Conservation (phyloP, 2,888 invertebrate species). For the Drosophila affinis region DNA sequence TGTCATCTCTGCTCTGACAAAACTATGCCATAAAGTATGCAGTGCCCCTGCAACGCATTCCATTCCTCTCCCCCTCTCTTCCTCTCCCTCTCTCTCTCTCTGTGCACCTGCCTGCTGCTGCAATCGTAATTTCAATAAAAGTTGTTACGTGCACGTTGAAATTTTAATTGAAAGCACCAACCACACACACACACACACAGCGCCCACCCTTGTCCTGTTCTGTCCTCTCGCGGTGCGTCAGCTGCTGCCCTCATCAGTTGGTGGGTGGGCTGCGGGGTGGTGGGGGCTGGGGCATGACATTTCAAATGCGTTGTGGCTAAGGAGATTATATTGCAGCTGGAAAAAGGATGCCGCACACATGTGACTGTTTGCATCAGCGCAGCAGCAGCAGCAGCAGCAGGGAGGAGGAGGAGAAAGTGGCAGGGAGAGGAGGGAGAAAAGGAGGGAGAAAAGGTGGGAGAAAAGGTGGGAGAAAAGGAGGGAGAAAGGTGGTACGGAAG, state of each 20-base stretch:
- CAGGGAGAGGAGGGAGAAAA: background rate
- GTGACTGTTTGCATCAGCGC: conserved; percentile 28
- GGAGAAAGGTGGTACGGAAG: no score
- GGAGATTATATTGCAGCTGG: conserved; percentile 48
- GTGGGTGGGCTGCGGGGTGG: conserved; percentile 27
- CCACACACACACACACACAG: conserved; percentile 28
- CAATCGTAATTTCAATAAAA: conserved; percentile 79
- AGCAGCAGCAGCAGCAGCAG: conserved; percentile 9
- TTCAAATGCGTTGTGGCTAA: conserved; percentile 46
- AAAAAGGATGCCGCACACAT: conserved; percentile 27
- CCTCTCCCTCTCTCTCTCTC: background rate
- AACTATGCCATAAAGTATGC: conserved; percentile 62
- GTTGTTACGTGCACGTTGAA: conserved; percentile 77
- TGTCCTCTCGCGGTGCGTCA: conserved; percentile 51
- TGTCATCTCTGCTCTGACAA: conserved; percentile 34
- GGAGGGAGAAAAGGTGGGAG: background rate
- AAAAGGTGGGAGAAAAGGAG: background rate
- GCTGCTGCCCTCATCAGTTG: conserved; percentile 64
- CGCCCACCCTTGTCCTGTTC: conserved; percentile 31
- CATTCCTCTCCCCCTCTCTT: conserved; percentile 18
- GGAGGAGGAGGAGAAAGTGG: no score
- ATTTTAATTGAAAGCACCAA: conserved; percentile 80
- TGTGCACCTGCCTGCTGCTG: conserved; percentile 64
- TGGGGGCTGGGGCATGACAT: conserved; percentile 40
- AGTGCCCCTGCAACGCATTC: conserved; percentile 34